Base-by-base conservation (phyloP, 2,797 vertebrate genomes). In the Euthynnus affinis region DNA sequence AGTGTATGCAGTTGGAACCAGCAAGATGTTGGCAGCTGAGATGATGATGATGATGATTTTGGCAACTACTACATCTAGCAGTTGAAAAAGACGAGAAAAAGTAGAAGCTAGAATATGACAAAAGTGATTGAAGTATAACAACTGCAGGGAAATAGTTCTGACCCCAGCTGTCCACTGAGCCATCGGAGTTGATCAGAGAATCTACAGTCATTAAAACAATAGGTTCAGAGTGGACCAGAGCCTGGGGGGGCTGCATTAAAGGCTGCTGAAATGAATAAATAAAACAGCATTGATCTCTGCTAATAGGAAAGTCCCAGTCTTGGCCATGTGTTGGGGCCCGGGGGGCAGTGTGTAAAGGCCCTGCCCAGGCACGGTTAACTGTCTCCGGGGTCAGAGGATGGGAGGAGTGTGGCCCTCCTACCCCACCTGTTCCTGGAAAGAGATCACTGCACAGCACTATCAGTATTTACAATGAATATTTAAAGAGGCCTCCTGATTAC, bases 371-470 rank as follows among this genome's bases (percentile, higher is more conserved):
- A 65, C 10, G 14, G 65, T 71, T 81, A 65, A 57, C 79, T 40
- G 52, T 74, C 71, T 81, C 63, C 53, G 62, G 67, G 56, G 75
- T 82, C 67, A 70, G 56, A 58, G 68, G 37, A 66, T 46, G 53
- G 72, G 74, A 74, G 49, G 62, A 74, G 40, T 14, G n/a, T 56
- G 52, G 75, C 51, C 78, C 77, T 82, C 79, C 80, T 71, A 68
- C 72, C 23, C 84, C 84, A 85, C 89, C 89, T 91, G 88, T 90
- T 92, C 88, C 87, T 82, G 87, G 84, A 89, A 91, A 64, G 78
- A 76, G 51, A 88, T 91, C 87, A 84, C 73, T 83, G 53, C 72
- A 74, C 71, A 72, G 78, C 20, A 27, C 71, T 87, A 80, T 52
- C 67, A 74, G 74, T 71, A 60, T 88, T 88, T 72, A 71, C 40